phyloP scores from a whole-genome alignment of 92 coral and sea anemone genomes.

The Scolanthus callimorphus region DNA sequence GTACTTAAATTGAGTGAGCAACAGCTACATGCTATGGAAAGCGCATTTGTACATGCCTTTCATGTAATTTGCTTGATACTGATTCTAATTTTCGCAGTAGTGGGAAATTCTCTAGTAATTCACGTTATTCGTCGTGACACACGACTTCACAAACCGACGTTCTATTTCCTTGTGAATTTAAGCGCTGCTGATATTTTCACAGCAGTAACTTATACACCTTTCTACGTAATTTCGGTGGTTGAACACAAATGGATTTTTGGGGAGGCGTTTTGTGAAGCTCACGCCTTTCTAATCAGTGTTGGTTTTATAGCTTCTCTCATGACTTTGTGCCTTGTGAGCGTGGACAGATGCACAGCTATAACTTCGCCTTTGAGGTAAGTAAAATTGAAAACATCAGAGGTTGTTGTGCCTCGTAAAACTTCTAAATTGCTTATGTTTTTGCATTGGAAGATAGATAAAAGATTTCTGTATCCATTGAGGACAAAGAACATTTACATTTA shows the following conservation, averaged over 20 bases:
- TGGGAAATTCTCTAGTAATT: slow-evolving; percentile 39
- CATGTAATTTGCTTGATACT: slow-evolving; percentile 21
- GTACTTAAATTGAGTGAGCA: too few relatives aligned
- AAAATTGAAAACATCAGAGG: neutral
- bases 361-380: slow-evolving; percentile 42
- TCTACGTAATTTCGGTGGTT: slow-evolving; percentile 37
- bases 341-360: slow-evolving; percentile 45
- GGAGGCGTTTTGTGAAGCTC: slow-evolving; percentile 25
- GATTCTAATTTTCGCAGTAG: slow-evolving; percentile 24
- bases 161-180: slow-evolving; percentile 49
- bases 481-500: too few relatives aligned
- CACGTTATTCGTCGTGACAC: slow-evolving; percentile 34
- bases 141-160: slow-evolving; percentile 48
- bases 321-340: slow-evolving; percentile 39
- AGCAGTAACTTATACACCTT: slow-evolving; percentile 30
- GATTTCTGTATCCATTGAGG: too few relatives aligned
- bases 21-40: too few relatives aligned
- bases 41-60: slow-evolving; percentile 1
- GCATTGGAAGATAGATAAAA: too few relatives aligned
- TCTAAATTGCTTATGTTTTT: too few relatives aligned
- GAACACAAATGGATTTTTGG: slow-evolving; percentile 36
- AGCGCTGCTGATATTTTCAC: slow-evolving; percentile 43
- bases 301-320: slow-evolving; percentile 44
- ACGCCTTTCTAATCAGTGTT: slow-evolving; percentile 43
- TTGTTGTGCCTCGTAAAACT: too few relatives aligned